phyloP scores from a whole-genome alignment of 2,797 vertebrate genomes.

The Pangasius sanitwongsei region DNA sequence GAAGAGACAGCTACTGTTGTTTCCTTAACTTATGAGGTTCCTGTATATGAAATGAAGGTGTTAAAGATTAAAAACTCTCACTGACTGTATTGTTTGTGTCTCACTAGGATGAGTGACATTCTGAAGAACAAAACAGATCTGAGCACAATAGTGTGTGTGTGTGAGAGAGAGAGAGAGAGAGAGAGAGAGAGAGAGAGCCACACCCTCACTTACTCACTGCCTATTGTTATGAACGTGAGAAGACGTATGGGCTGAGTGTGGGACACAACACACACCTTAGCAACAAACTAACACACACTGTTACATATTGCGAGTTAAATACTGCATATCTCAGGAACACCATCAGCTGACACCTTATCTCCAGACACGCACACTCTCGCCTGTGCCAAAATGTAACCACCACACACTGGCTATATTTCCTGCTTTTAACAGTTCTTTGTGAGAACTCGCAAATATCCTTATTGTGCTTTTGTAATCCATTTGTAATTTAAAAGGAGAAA shows the following conservation, averaged over 20 bases:
- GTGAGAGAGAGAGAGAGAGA: neutral
- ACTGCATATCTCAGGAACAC: neutral
- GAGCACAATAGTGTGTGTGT: neutral
- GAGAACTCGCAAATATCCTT: neutral
- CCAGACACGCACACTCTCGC: neutral
- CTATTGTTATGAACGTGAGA: constrained; percentile 16
- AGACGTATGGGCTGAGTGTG: neutral
- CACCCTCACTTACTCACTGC: constrained; percentile 9
- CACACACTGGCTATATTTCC: neutral
- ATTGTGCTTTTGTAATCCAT: neutral
- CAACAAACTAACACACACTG: neutral
- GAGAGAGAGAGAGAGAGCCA: neutral
- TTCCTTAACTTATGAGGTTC: neutral
- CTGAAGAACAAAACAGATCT: neutral
- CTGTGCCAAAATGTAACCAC: neutral
- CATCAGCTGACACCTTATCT: neutral
- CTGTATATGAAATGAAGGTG: neutral
- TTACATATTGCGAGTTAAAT: neutral
- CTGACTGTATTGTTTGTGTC: neutral
- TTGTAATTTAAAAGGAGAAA: too few relatives aligned
- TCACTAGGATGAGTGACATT: neutral
- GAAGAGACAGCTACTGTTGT: neutral
- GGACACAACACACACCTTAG: neutral
- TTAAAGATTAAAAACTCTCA: constrained; percentile 5
- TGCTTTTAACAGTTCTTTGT: neutral